Base-by-base conservation (phyloP, 2,888 invertebrate species). In the Andrena bicolor region DNA sequence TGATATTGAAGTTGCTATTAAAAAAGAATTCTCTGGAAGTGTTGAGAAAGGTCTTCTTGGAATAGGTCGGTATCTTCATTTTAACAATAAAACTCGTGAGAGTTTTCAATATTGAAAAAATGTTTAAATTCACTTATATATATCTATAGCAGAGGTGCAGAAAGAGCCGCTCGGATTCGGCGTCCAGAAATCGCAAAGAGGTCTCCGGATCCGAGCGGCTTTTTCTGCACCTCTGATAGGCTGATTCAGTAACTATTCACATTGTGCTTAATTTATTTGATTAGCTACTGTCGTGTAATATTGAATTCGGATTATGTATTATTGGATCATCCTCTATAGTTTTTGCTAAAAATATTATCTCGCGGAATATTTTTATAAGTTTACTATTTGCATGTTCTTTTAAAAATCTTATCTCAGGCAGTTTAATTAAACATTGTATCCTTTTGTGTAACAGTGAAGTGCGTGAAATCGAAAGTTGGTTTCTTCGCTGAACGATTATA, bases 401-500 rank as follows among this genome's bases (percentile, higher is more conserved):
- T 13, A 26, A 48, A 7, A 73, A 32, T 26, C 23, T 13, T 5
- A 13, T 48, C 26, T 72, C 41, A 41, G 41, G 41, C 4, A 41
- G 4, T 13, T 41, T 41, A 13, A 41, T 35, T n/a, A 20, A 58
- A 61, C 26, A n/a, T 3, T 23, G 20, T 49, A n/a, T n/a, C 77
- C 74, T 68, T 76, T 84, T 35, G 41, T 73, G 75, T 71, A 16
- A 78, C 94, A 98, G 98, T 97, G 10, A 97, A 97, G 94, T 97
- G 97, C 94, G 97, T 98, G 41, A 97, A 97, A 94, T 98, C 98
- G 93, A 97, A 98, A 94, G 97, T 98, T 66, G 97, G 97, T 65
- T 99, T 97, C 95, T 99, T 98, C 94, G 98, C 99, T 53, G 98
- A 98, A 94, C 96, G 98, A 89, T 95, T 99, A 58, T 96, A 98